phyloP scores from a whole-genome alignment of 2,113 vertebrate genomes.

The Microtus richardsoni region DNA sequence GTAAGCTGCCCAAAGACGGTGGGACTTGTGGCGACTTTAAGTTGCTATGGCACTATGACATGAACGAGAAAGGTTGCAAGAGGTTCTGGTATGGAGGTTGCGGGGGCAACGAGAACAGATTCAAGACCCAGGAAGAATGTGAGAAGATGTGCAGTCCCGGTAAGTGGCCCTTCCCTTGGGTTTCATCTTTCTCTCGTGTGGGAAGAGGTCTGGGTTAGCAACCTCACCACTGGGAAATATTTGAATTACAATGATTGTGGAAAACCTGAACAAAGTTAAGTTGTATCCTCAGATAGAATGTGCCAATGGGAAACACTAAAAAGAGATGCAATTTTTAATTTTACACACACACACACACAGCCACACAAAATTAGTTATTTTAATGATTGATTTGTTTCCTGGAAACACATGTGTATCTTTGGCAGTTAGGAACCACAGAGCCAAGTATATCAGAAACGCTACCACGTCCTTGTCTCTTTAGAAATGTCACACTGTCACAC shows the following conservation, averaged over 20 bases:
- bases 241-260: neutral
- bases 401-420: neutral
- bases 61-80: constrained; percentile 87
- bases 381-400: neutral
- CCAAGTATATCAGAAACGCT: neutral
- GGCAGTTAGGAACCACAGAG: neutral
- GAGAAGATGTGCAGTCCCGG: constrained; percentile 90
- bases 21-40: constrained; percentile 91
- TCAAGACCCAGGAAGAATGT: constrained; percentile 92
- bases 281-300: neutral
- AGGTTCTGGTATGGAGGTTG: constrained; percentile 98
- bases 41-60: constrained; percentile 93
- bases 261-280: neutral
- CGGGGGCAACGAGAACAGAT: constrained; percentile 94
- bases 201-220: rapidly evolving
- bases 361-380: neutral
- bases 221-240: neutral
- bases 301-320: neutral
- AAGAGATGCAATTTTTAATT: neutral
- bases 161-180: constrained; percentile 72
- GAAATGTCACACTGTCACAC: neutral
- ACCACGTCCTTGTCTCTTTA: neutral
- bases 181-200: too few relatives aligned
- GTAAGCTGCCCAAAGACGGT: constrained; percentile 89
- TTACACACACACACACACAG: neutral